These are phyloP conservation scores for Eupristina koningsbergeri DNA, from an alignment of 1,140 invertebrate species.

Conservation along the genomic window DNA sequence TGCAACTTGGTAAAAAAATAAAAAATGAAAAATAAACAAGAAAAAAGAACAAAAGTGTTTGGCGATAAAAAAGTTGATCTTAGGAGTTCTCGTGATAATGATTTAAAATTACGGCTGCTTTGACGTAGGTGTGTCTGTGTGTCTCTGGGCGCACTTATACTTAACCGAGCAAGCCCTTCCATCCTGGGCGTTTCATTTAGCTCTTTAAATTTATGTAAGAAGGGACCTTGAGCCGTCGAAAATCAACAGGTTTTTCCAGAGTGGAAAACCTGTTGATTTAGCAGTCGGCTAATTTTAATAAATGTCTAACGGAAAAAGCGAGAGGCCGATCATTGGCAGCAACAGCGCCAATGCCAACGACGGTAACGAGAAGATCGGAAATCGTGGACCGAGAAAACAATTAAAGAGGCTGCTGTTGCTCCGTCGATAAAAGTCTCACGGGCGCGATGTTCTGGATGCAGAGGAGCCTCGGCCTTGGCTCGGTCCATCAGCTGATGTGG, in stretches of 20 bases:
- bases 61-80: background rate
- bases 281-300: constrained; percentile 2
- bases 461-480: constrained; percentile 14
- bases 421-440: constrained; percentile 10
- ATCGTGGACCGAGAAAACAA: constrained; percentile 21
- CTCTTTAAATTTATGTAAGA: constrained; percentile 20
- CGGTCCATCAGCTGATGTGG: constrained; percentile 8
- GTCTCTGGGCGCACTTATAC: too few relatives aligned
- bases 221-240: background rate
- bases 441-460: constrained; percentile 7
- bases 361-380: background rate
- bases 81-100: background rate
- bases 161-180: background rate
- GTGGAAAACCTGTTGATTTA: too few relatives aligned
- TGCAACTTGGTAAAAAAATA: too few relatives aligned
- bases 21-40: too few relatives aligned
- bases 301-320: background rate
- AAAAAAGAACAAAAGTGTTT: background rate
- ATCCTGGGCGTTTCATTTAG: background rate
- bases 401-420: constrained; percentile 22
- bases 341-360: background rate
- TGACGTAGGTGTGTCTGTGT: background rate
- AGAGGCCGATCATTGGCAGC: background rate
- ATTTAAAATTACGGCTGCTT: constrained; percentile 11
- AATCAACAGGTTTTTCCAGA: background rate